These are phyloP conservation scores for Drosophila formosana DNA, from an alignment of 2,888 invertebrate species.

Conservation along the genomic window DNA sequence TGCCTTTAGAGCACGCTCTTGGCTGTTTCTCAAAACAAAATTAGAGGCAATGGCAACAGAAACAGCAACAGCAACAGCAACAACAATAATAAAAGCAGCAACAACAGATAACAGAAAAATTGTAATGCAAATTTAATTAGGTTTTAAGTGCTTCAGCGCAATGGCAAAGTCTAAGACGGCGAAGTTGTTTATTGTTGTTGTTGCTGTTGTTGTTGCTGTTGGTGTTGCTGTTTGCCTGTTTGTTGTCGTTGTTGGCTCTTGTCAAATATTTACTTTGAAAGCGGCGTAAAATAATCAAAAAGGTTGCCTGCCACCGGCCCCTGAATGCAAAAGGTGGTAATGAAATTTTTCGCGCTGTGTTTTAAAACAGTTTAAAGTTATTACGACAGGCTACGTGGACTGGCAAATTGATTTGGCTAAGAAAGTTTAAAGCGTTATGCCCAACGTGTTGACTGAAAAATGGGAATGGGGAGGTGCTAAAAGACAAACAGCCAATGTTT, in stretches of 20 bases:
- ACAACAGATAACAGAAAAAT: slow-evolving; percentile 64
- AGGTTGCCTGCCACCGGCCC: slow-evolving; percentile 55
- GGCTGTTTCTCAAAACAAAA: slow-evolving; percentile 79
- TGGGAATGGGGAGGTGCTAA: neutral
- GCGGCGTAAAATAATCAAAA: slow-evolving; percentile 74
- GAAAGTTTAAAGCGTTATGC: slow-evolving; percentile 60
- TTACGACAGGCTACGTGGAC: slow-evolving; percentile 66
- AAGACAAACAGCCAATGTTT: slow-evolving; percentile 59
- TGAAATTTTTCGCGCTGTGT: slow-evolving; percentile 78
- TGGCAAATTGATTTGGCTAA: slow-evolving; percentile 74
- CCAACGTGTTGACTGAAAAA: neutral
- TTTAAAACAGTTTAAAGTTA: slow-evolving; percentile 80
- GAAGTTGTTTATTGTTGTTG: slow-evolving; percentile 45
- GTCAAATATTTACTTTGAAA: slow-evolving; percentile 79
- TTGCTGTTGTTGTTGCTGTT: slow-evolving; percentile 38
- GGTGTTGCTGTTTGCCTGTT: slow-evolving; percentile 18
- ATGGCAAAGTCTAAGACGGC: slow-evolving; percentile 65
- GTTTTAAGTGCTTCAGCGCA: slow-evolving; percentile 78
- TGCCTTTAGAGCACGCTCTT: slow-evolving; percentile 57
- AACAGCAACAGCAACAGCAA: slow-evolving; percentile 36
- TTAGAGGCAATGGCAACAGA: slow-evolving; percentile 61
- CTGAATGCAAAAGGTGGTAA: slow-evolving; percentile 66
- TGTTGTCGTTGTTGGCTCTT: slow-evolving; percentile 52
- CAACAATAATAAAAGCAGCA: slow-evolving; percentile 17
- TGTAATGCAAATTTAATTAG: slow-evolving; percentile 81